A percentile compares a stretch with the other conserved stretches of the same genome.
These are phyloP conservation scores for Muscidifurax raptorellus DNA, from an alignment of 1,140 invertebrate genomes.

Conservation along the genomic window DNA sequence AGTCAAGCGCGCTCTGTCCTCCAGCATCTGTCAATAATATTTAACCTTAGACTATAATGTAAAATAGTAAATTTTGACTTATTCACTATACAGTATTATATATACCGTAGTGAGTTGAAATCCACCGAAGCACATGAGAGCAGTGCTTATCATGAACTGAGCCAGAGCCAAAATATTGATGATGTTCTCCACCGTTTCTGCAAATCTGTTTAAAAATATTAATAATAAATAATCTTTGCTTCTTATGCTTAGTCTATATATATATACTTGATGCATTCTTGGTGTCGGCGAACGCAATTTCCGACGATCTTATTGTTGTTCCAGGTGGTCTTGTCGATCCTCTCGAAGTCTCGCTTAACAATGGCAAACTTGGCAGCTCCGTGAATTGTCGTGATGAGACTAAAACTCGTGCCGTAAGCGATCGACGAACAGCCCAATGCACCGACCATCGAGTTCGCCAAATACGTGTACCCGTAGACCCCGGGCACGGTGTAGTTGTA, in stretches of 20 bases:
- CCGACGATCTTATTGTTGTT: constrained; percentile 8
- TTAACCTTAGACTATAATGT: constrained; percentile 18
- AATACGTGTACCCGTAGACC: constrained; percentile 54
- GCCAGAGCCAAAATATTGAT: constrained; percentile 64
- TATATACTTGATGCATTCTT: constrained; percentile 60
- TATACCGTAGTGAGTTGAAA: constrained; percentile 65
- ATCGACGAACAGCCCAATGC: constrained; percentile 54
- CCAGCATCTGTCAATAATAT: constrained; percentile 58
- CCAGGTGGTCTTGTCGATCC: constrained; percentile 48
- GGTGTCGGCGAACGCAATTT: constrained; percentile 59
- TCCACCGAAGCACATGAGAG: constrained; percentile 62
- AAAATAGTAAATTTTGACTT: neutral
- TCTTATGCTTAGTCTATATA: neutral
- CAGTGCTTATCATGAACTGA: constrained; percentile 62
- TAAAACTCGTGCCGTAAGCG: constrained; percentile 58
- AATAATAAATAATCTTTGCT: neutral
- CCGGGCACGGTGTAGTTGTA: constrained; percentile 57
- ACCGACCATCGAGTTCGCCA: constrained; percentile 51
- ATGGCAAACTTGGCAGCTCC: constrained; percentile 63
- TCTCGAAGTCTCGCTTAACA: constrained; percentile 54
- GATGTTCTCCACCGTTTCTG: constrained; percentile 62
- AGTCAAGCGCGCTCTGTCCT: constrained; percentile 54
- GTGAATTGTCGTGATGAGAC: constrained; percentile 59
- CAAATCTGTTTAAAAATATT: constrained; percentile 59
- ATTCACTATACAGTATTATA: constrained; percentile 31